Evolutionary conservation across 1,140 invertebrate species (phyloP).

Genomic region (Choristoneura fumiferana): DNA sequence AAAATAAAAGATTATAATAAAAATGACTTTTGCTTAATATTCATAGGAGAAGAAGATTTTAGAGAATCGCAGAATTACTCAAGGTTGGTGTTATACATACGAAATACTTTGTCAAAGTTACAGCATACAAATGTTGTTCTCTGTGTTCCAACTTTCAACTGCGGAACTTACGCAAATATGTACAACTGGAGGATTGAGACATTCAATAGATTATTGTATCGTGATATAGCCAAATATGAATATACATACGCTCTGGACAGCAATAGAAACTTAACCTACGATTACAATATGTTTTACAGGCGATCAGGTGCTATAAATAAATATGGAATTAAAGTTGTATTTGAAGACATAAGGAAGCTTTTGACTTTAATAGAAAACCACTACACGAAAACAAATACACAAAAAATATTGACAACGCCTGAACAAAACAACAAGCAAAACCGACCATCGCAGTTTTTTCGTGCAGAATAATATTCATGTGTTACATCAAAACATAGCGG

Average conservation of each 20-base stretch:
- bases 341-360: neutral
- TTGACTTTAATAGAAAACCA: too few relatives aligned
- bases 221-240: neutral
- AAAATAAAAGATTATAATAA: constrained; percentile 19
- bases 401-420: too few relatives aligned
- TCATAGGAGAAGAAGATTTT: constrained; percentile 29
- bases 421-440: too few relatives aligned
- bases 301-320: neutral
- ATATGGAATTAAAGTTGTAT: neutral
- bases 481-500: too few relatives aligned
- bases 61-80: constrained; percentile 18
- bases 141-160: neutral
- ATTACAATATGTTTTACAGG: neutral
- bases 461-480: too few relatives aligned
- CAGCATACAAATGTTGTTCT: constrained; percentile 23
- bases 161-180: neutral
- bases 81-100: constrained; percentile 2
- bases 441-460: too few relatives aligned
- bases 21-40: constrained; percentile 25
- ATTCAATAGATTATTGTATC: neutral
- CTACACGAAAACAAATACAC: too few relatives aligned
- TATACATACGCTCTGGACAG: neutral
- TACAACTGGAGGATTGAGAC: neutral
- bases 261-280: neutral
- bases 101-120: constrained; percentile 12